Conservation (phyloP, 2,113 vertebrate species). For the Gymnarchus niloticus region DNA sequence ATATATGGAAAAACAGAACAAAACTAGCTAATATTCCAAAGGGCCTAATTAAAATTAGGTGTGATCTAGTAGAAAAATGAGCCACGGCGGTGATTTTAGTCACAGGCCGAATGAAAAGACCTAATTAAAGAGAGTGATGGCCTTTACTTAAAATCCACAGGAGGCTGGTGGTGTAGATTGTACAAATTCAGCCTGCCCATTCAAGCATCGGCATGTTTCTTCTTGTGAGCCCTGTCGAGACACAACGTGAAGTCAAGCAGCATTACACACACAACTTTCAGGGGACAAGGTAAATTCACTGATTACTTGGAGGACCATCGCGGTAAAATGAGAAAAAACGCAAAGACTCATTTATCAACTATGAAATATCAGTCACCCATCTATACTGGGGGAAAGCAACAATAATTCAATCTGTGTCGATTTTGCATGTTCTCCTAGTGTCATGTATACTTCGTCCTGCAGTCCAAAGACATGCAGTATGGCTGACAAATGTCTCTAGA, state of each 20-base stretch:
- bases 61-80: slow-evolving; percentile 66
- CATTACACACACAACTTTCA: not conserved
- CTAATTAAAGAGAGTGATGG: slow-evolving; percentile 94
- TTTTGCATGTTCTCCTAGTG: not conserved
- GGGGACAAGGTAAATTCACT: not conserved
- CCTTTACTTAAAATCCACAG: slow-evolving; percentile 75
- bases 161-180: slow-evolving; percentile 55
- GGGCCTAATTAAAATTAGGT: slow-evolving; percentile 91
- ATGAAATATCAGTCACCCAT: not conserved
- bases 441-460: not conserved
- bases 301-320: not conserved
- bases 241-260: not conserved
- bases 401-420: no score
- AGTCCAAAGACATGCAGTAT: not conserved
- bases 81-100: slow-evolving; percentile 80
- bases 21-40: slow-evolving; percentile 80
- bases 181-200: slow-evolving; percentile 62
- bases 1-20: slow-evolving; percentile 26
- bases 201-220: slow-evolving; percentile 44
- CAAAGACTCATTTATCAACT: not conserved
- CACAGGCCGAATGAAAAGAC: slow-evolving; percentile 70
- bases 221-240: slow-evolving; percentile 34
- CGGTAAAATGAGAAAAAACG: not conserved
- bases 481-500: no score
- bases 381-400: no score